Evolutionary conservation across 2,888 invertebrate species (phyloP), one percentile per base, ranked within the genome.

Genomic region (Bombylius major): DNA sequence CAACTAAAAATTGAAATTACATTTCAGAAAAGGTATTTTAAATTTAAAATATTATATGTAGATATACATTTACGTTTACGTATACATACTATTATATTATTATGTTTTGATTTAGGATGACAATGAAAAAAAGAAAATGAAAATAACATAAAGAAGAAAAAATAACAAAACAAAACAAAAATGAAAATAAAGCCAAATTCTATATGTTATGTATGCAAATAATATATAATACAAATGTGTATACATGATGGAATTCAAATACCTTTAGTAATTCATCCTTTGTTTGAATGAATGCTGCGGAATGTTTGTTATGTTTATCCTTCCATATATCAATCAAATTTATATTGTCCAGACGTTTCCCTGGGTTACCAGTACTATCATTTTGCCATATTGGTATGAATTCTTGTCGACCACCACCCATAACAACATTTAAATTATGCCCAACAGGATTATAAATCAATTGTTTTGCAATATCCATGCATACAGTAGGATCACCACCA

Each of bases 321-420:
- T 78, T 68, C 89, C 90, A 90, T 59, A 79, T 79, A 31, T 78
- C 71, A 50, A 88, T 83, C 33, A 89, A 76, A 68, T 89, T 81
- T 5, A 71, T 69, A 0, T 79, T 80, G 63, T 89, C 89, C 8
- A 69, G 59, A 51, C 85, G 74, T 39, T 69, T 65, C 0, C 84
- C 81, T 4, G 59, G 69, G 23, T 70, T 71, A 0, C 79, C 79
- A 62, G 77, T 76, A 0, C 64, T 66, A 66, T 83, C 86, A 52
- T 63, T 71, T 3, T 70, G 64, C 11, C 70, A 69, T 44, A 76
- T 78, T 0, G 84, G 84, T 4, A 84, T 68, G 61, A 90, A 82
- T 63, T 84, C 80, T 8, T 77, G 72, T 4, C 84, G 76, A 1
- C 90, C 90, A 6, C 90, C 90, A 0, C 90, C 90, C 69, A 90